phyloP scores from a whole-genome alignment of 2,113 vertebrate genomes.

The Leucopsar rothschildi region DNA sequence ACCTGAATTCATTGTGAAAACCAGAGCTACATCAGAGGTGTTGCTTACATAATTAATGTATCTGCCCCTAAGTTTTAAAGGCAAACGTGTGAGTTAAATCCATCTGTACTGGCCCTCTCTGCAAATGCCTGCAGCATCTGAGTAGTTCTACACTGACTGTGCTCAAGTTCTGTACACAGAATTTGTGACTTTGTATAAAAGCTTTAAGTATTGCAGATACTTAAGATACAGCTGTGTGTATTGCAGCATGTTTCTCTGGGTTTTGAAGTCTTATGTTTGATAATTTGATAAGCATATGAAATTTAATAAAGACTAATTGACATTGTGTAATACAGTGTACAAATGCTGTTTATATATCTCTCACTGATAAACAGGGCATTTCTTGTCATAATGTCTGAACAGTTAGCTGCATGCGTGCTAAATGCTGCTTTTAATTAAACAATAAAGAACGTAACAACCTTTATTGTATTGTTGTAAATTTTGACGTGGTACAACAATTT shows the following conservation, averaged over 20 bases:
- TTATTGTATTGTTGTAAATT: slow-evolving; percentile 78
- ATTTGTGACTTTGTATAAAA: neutral
- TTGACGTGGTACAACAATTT: slow-evolving; percentile 72
- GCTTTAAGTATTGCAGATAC: neutral
- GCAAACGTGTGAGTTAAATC: rapidly evolving
- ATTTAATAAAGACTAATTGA: slow-evolving; percentile 72
- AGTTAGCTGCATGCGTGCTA: slow-evolving; percentile 66
- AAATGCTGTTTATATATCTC: slow-evolving; percentile 41
- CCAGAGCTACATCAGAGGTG: neutral
- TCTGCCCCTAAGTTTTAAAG: neutral
- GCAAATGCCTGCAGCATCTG: neutral
- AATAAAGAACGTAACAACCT: slow-evolving; percentile 75
- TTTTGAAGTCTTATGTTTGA: neutral
- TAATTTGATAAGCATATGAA: slow-evolving; percentile 65
- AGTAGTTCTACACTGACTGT: neutral
- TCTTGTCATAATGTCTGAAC: slow-evolving; percentile 60
- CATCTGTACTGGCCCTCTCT: neutral
- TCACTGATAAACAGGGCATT: slow-evolving; percentile 55
- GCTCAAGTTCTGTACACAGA: neutral
- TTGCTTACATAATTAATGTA: neutral
- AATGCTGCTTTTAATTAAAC: slow-evolving; percentile 84
- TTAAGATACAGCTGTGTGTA: neutral
- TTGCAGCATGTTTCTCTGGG: neutral
- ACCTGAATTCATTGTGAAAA: neutral
- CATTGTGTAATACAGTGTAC: slow-evolving; percentile 43